These are phyloP conservation scores for Teinopalpus imperialis DNA, from an alignment of 2,888 invertebrate species.

Conservation along the genomic window DNA sequence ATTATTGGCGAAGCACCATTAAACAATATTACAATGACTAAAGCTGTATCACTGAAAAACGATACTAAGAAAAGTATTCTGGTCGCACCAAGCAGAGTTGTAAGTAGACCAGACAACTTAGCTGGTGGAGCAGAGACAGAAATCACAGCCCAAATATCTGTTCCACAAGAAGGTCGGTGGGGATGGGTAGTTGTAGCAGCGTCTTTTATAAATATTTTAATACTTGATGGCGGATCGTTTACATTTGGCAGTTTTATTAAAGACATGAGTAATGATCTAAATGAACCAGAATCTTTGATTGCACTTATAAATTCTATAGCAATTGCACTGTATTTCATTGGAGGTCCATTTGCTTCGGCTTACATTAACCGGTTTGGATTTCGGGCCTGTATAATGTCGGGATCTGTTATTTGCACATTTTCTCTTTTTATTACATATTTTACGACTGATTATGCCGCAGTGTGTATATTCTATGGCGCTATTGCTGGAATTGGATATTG, in stretches of 20 bases:
- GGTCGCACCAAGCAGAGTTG: conserved; percentile 50
- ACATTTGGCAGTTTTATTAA: conserved; percentile 63
- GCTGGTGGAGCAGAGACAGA: conserved; percentile 68
- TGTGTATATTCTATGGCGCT: conserved; percentile 59
- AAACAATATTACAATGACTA: not conserved
- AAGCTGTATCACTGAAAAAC: conserved; percentile 28
- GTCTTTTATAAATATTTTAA: conserved; percentile 50
- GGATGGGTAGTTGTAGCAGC: conserved; percentile 67
- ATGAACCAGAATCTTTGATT: conserved; percentile 45
- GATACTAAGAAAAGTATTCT: conserved; percentile 46
- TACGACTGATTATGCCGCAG: conserved; percentile 41
- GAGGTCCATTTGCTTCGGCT: conserved; percentile 62
- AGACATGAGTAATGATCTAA: conserved; percentile 55
- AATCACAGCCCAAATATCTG: conserved; percentile 66
- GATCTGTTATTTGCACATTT: conserved; percentile 54
- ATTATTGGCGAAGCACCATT: conserved; percentile 1
- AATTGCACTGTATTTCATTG: conserved; percentile 58
- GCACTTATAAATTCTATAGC: conserved; percentile 64
- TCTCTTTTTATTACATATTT: conserved; percentile 59
- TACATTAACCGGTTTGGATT: conserved; percentile 72
- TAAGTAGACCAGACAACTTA: conserved; percentile 44
- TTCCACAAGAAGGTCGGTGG: conserved; percentile 69
- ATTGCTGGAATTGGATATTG: conserved; percentile 61
- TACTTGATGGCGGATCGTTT: conserved; percentile 61
- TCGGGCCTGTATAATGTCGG: conserved; percentile 62